Evolutionary conservation across 1,140 invertebrate species (phyloP).

Genomic region (Gonioctena quinquepunctata): DNA sequence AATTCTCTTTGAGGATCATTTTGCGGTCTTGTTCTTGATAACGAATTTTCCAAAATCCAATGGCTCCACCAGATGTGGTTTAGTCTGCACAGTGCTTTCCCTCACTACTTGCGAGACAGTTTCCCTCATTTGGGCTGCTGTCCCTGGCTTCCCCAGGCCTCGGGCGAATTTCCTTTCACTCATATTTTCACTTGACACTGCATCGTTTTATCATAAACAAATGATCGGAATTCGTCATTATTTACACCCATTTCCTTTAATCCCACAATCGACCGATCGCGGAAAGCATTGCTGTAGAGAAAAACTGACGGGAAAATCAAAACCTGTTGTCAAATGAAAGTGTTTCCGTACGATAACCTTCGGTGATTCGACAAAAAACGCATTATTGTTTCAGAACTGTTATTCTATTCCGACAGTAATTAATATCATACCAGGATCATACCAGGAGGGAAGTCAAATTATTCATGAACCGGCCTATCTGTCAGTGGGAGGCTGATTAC

Average conservation of each 20-base stretch:
- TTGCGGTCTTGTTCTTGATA: conserved; percentile 88
- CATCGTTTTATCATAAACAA: conserved; percentile 10
- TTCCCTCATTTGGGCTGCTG: conserved; percentile 78
- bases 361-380: not conserved
- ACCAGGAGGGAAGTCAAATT: too few relatives aligned
- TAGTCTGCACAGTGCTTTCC: conserved; percentile 77
- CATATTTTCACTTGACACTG: conserved; percentile 57
- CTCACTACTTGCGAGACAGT: conserved; percentile 79
- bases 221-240: conserved; percentile 14
- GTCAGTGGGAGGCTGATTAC: too few relatives aligned
- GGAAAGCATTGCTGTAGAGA: conserved; percentile 19
- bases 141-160: conserved; percentile 73
- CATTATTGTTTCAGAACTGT: not conserved
- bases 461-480: too few relatives aligned
- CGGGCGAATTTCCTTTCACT: conserved; percentile 74
- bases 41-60: conserved; percentile 90
- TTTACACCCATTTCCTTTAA: conserved; percentile 29
- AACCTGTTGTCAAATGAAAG: conserved; percentile 39
- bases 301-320: conserved; percentile 26
- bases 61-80: conserved; percentile 78
- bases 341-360: conserved; percentile 18
- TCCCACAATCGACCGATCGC: conserved; percentile 28
- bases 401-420: not conserved
- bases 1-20: conserved; percentile 92
- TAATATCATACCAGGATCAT: too few relatives aligned